These are phyloP conservation scores for Lucilia cuprina DNA, from an alignment of 1,140 invertebrate genomes.

Conservation along the genomic window DNA sequence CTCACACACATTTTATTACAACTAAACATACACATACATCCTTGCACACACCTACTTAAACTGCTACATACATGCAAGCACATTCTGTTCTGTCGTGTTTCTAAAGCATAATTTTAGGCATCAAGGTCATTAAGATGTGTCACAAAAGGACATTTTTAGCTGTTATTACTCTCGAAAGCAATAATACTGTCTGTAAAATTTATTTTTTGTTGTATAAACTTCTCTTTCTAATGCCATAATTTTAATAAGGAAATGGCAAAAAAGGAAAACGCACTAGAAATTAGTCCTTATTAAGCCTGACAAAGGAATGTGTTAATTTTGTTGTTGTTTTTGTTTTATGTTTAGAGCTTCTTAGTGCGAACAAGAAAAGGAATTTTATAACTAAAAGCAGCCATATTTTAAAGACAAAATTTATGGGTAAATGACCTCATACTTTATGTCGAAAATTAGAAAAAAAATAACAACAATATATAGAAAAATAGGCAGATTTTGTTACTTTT, in stretches of 20 bases:
- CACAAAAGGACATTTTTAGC: constrained; percentile 20
- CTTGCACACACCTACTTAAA: background rate
- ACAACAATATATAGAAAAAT: too few relatives aligned
- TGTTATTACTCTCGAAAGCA: background rate
- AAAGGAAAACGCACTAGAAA: background rate
- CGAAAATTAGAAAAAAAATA: background rate
- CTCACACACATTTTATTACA: background rate
- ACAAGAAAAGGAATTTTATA: too few relatives aligned
- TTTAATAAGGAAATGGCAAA: background rate
- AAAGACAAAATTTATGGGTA: constrained; percentile 12
- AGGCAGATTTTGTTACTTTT: background rate
- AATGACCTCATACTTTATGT: constrained; percentile 4
- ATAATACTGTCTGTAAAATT: constrained; percentile 22
- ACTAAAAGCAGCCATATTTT: background rate
- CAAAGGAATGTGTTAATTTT: background rate
- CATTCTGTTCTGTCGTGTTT: background rate
- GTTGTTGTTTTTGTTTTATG: background rate
- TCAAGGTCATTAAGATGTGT: constrained; percentile 19
- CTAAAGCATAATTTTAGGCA: background rate
- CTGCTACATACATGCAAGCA: background rate
- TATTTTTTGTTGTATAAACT: background rate
- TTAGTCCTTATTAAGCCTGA: background rate
- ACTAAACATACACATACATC: background rate
- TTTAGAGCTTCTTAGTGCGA: background rate
- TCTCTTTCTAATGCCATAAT: background rate